These are phyloP conservation scores for Rhabdornis inornatus DNA, from an alignment of 2,113 vertebrate genomes.

Conservation along the genomic window DNA sequence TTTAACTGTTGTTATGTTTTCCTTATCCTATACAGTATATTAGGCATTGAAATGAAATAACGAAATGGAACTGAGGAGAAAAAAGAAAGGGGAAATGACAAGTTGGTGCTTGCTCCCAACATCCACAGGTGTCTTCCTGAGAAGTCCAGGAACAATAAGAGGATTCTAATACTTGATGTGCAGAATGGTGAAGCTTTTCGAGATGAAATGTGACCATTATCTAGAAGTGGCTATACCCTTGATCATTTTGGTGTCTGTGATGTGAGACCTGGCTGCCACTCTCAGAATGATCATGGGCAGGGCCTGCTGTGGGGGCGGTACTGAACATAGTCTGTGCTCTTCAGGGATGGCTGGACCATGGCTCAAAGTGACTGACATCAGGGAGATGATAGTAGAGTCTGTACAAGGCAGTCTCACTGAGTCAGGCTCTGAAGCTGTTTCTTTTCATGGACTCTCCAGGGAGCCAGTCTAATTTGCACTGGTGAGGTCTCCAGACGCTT, in stretches of 20 bases:
- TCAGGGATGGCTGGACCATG: neutral
- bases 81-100: neutral
- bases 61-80: neutral
- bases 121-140: neutral
- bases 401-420: too few relatives aligned
- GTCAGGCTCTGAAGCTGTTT: neutral
- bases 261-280: neutral
- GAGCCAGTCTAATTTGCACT: neutral
- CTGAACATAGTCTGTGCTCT: neutral
- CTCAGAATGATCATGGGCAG: rapidly evolving
- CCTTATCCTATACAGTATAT: neutral
- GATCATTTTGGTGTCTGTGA: neutral
- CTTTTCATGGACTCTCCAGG: neutral
- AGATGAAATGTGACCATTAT: neutral
- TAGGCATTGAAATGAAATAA: neutral
- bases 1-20: neutral
- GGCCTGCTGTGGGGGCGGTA: neutral
- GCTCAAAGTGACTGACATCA: neutral
- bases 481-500: neutral
- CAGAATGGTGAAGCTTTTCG: neutral
- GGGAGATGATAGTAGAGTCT: neutral
- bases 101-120: neutral
- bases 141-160: neutral
- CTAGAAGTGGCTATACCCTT: neutral
- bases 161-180: neutral